Percentiles rank a stretch among this genome's conserved stretches.
phyloP scores from a whole-genome alignment of 2,888 invertebrate genomes.

The Ceramica pisi region DNA sequence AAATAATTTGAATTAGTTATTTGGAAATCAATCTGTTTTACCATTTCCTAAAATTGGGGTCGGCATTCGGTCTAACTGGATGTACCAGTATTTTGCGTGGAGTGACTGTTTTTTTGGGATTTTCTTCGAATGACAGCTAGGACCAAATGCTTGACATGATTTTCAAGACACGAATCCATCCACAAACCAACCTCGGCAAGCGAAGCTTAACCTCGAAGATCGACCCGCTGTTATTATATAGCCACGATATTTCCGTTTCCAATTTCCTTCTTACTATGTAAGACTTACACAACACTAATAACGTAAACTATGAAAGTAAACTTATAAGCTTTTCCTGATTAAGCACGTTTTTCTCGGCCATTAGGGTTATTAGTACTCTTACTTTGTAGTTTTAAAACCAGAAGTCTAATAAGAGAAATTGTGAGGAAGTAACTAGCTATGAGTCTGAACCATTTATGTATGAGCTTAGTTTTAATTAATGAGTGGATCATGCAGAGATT shows the following conservation, averaged over 20 bases:
- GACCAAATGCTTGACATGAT: no score
- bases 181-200: no score
- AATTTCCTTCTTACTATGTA: constrained; percentile 21
- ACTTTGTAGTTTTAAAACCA: constrained; percentile 10
- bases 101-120: no score
- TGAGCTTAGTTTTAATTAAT: constrained; percentile 5
- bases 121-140: no score
- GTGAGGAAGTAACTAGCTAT: neutral
- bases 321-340: constrained; percentile 29
- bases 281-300: constrained; percentile 13
- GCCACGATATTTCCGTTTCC: neutral
- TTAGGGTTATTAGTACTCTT: neutral
- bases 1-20: no score
- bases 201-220: no score
- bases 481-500: neutral
- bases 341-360: constrained; percentile 33
- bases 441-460: neutral
- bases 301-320: neutral
- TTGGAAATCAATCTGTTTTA: no score
- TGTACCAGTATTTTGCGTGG: no score
- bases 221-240: no score
- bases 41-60: no score
- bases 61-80: no score
- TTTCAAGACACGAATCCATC: no score
- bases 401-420: neutral